Evolutionary conservation across 2,113 vertebrate species (phyloP).

Genomic region (Hemicordylus capensis): DNA sequence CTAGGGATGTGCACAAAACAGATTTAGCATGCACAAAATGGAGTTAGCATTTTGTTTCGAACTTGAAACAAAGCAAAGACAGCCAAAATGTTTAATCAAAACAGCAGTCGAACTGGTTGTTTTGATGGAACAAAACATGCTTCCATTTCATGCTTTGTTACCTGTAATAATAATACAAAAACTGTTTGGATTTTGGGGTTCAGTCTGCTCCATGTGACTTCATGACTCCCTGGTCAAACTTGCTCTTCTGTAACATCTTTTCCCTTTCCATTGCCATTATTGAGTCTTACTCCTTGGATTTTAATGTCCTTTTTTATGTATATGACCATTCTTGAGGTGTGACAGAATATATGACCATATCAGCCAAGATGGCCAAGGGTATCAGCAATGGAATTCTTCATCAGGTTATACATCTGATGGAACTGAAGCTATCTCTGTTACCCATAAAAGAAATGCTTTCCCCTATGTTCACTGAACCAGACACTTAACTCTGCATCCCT

Average conservation of each 20-base stretch:
- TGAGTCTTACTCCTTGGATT: background rate
- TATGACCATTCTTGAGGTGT: background rate
- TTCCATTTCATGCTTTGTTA: fast-evolving
- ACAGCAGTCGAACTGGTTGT: too few relatives aligned
- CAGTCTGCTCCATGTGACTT: fast-evolving
- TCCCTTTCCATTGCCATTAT: background rate
- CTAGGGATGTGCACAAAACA: too few relatives aligned
- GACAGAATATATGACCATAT: background rate
- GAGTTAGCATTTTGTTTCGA: too few relatives aligned
- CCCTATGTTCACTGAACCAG: fast-evolving
- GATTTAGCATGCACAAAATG: too few relatives aligned
- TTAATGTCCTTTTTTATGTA: background rate
- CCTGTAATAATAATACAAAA: background rate
- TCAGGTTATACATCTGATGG: background rate
- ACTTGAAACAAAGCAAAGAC: too few relatives aligned
- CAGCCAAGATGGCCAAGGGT: background rate
- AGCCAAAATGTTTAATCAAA: too few relatives aligned
- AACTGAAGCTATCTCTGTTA: background rate
- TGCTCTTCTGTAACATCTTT: background rate
- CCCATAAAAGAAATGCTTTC: background rate
- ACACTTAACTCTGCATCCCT: background rate
- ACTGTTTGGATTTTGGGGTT: background rate
- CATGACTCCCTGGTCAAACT: fast-evolving
- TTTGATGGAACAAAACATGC: too few relatives aligned
- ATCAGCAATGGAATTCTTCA: background rate